phyloP scores from a whole-genome alignment of 2,888 invertebrate species.

The Xanthorhoe spadicearia region DNA sequence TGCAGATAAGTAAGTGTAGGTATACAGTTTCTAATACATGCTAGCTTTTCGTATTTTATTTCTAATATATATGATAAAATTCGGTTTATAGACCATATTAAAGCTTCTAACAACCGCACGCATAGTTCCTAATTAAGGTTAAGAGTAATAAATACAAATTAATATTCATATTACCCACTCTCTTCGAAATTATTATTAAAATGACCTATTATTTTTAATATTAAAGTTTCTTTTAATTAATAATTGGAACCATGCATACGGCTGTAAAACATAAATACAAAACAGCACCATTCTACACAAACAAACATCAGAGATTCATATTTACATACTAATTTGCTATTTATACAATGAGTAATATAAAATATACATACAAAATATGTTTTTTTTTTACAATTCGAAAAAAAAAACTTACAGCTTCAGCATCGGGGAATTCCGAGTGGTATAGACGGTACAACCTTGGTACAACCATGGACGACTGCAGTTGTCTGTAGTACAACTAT shows the following conservation, averaged over 20 bases:
- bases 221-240: background rate
- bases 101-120: conserved; percentile 38
- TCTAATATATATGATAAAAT: conserved; percentile 44
- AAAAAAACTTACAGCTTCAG: conserved; percentile 28
- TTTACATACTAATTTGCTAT: conserved; percentile 37
- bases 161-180: background rate
- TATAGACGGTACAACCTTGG: too few species aligned
- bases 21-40: conserved; percentile 8
- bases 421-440: background rate
- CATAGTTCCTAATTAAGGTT: conserved; percentile 14
- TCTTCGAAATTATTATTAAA: too few species aligned
- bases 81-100: conserved; percentile 56
- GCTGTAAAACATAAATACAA: conserved; percentile 67
- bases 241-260: conserved; percentile 46
- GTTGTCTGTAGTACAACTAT: too few species aligned
- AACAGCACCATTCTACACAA: conserved; percentile 74
- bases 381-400: conserved; percentile 36
- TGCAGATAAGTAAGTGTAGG: background rate
- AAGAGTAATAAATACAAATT: background rate
- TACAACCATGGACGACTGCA: too few species aligned
- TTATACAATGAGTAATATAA: conserved; percentile 14
- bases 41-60: conserved; percentile 7
- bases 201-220: too few species aligned
- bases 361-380: conserved; percentile 9
- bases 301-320: conserved; percentile 48